A percentile compares a stretch with the other conserved stretches of the same genome.
phyloP scores from a whole-genome alignment of 2,797 vertebrate genomes.

The Nannoperca australis region DNA sequence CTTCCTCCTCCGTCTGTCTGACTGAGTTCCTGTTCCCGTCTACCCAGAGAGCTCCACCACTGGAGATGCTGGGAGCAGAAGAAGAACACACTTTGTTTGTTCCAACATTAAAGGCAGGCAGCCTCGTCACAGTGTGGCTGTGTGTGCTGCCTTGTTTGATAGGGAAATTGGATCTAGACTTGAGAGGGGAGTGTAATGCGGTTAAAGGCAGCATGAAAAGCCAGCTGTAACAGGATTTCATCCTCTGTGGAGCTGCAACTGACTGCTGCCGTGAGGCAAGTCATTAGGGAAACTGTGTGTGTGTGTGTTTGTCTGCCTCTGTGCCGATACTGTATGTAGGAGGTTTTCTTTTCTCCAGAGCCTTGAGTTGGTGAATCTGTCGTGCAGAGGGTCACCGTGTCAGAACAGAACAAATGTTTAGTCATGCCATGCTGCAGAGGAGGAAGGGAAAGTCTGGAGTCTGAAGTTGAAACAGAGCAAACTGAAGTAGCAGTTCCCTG shows the following conservation, averaged over 20 bases:
- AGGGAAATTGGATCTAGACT: constrained; percentile 81
- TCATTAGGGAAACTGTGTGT: constrained; percentile 71
- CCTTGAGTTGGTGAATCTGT: constrained; percentile 22
- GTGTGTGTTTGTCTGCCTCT: constrained; percentile 26
- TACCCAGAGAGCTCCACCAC: constrained; percentile 41
- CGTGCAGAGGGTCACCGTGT: background rate
- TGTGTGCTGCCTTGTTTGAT: constrained; percentile 71
- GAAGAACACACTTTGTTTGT: constrained; percentile 54
- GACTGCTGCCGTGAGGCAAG: constrained; percentile 76
- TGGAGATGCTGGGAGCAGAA: constrained; percentile 31
- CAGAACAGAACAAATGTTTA: constrained; percentile 7
- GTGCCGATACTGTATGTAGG: constrained; percentile 20
- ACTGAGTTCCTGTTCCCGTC: constrained; percentile 69
- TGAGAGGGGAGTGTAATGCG: constrained; percentile 77
- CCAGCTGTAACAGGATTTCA: constrained; percentile 81
- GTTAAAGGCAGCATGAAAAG: constrained; percentile 84
- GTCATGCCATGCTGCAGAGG: background rate
- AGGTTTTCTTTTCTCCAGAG: constrained; percentile 17
- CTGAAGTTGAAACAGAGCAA: background rate
- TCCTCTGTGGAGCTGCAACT: constrained; percentile 61
- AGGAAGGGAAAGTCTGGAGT: too few species aligned
- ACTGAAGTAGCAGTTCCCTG: background rate
- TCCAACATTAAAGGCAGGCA: constrained; percentile 55
- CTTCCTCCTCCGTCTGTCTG: constrained; percentile 44
- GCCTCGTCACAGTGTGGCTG: constrained; percentile 51